Evolutionary conservation across 2,797 vertebrate genomes (phyloP).

Genomic region (Alfaro cultratus): DNA sequence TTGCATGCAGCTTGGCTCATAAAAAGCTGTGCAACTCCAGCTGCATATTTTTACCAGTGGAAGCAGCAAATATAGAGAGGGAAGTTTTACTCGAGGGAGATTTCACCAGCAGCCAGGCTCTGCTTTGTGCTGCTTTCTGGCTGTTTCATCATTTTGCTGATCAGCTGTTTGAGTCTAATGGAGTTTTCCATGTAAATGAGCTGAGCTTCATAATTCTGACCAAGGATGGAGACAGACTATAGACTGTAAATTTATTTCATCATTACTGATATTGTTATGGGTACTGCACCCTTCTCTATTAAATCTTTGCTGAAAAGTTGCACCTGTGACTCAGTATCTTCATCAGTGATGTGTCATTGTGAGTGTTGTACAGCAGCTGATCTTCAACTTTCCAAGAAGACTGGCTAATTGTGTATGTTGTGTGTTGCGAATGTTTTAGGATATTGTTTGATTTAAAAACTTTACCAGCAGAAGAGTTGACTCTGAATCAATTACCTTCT

Average conservation of each 20-base stretch:
- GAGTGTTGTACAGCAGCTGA: not conserved
- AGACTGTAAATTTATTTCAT: slow-evolving; percentile 21
- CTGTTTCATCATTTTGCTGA: slow-evolving; percentile 75
- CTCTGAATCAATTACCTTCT: not conserved
- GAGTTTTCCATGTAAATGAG: slow-evolving; percentile 37
- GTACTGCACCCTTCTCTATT: not conserved
- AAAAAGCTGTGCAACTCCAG: slow-evolving; percentile 4
- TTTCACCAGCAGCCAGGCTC: slow-evolving; percentile 34
- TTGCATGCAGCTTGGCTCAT: slow-evolving; percentile 9
- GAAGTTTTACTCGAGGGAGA: slow-evolving; percentile 30
- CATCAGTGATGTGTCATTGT: not conserved
- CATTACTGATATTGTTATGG: slow-evolving; percentile 15
- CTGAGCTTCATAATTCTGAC: slow-evolving; percentile 30
- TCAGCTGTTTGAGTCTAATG: slow-evolving; percentile 61
- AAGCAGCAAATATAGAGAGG: slow-evolving; percentile 29
- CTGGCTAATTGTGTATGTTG: not conserved
- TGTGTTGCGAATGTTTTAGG: no score
- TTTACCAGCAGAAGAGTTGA: not conserved
- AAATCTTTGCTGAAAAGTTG: slow-evolving; percentile 10
- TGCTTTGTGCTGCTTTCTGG: slow-evolving; percentile 51
- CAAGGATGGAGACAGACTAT: slow-evolving; percentile 1
- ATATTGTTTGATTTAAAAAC: not conserved
- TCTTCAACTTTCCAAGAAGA: not conserved
- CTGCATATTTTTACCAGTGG: slow-evolving; percentile 16
- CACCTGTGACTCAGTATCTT: slow-evolving; percentile 9